Evolutionary conservation across 2,888 invertebrate species (phyloP).

Genomic region (Chrysomela aeneicollis): DNA sequence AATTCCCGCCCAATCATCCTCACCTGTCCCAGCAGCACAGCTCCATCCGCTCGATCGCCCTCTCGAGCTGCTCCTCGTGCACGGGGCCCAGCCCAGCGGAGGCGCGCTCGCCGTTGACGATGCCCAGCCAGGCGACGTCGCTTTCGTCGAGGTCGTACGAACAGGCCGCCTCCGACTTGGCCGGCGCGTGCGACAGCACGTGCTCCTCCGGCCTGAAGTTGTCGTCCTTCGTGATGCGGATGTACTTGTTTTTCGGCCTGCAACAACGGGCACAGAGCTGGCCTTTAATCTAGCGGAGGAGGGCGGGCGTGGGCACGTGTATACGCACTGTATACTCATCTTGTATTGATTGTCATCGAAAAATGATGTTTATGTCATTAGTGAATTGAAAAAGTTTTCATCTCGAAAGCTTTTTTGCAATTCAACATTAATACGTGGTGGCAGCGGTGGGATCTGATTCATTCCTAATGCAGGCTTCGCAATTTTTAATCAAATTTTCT

Average conservation of each 20-base stretch:
- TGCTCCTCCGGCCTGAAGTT: conserved; percentile 86
- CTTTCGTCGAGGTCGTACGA: conserved; percentile 94
- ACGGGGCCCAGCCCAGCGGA: conserved; percentile 76
- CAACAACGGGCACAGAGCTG: conserved; percentile 48
- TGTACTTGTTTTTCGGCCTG: conserved; percentile 91
- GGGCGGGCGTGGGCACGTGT: too few relatives aligned
- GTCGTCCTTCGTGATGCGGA: conserved; percentile 89
- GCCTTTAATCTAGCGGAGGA: too few relatives aligned
- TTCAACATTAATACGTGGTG: too few relatives aligned
- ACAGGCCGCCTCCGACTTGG: conserved; percentile 90
- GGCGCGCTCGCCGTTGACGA: conserved; percentile 88
- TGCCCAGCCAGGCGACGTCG: conserved; percentile 89
- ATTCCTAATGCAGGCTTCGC: too few relatives aligned
- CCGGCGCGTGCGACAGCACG: conserved; percentile 84
- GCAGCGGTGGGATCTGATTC: too few relatives aligned
- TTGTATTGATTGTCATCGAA: too few relatives aligned
- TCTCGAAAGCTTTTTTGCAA: too few relatives aligned
- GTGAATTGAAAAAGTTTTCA: too few relatives aligned
- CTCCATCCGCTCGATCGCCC: conserved; percentile 92
- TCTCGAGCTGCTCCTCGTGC: conserved; percentile 87
- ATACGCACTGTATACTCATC: too few relatives aligned
- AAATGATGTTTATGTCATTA: too few relatives aligned
- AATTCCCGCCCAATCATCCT: too few relatives aligned
- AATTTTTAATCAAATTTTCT: too few relatives aligned
- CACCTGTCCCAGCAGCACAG: conserved; percentile 85